Evolutionary conservation across 2,113 vertebrate genomes (phyloP).

Genomic region (Hassar affinis): DNA sequence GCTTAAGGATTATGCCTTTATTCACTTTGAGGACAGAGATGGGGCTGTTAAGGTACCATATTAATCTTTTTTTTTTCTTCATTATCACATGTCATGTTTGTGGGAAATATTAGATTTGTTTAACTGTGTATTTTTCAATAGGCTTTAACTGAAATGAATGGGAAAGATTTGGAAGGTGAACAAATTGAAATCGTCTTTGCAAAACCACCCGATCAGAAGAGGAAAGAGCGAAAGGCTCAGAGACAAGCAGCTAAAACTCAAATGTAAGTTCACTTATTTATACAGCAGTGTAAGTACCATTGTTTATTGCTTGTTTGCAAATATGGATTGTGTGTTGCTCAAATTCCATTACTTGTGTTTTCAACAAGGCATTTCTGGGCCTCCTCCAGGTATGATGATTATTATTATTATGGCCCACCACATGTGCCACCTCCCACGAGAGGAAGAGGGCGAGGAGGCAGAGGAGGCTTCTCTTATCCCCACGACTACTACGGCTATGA

Average conservation of each 20-base stretch:
- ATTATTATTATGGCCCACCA: constrained; percentile 97
- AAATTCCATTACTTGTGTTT: constrained; percentile 28
- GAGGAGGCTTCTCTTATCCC: constrained; percentile 94
- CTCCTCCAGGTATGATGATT: constrained; percentile 93
- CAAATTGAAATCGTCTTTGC: constrained; percentile 99
- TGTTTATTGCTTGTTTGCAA: background rate
- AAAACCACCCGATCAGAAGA: constrained; percentile 99
- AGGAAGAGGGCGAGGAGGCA: constrained; percentile 89
- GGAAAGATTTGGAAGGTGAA: constrained; percentile 98
- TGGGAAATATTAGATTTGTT: background rate
- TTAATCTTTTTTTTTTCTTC: background rate
- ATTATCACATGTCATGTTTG: background rate
- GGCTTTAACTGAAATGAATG: constrained; percentile 98
- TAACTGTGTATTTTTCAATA: constrained; percentile 56
- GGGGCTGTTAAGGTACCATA: constrained; percentile 91
- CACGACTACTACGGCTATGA: constrained; percentile 97
- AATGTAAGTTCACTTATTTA: constrained; percentile 79
- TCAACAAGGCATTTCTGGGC: constrained; percentile 13
- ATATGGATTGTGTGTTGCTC: background rate
- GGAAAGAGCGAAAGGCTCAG: constrained; percentile 98
- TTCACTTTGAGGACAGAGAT: constrained; percentile 98
- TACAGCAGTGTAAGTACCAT: background rate
- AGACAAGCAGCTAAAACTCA: constrained; percentile 99
- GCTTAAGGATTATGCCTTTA: constrained; percentile 98
- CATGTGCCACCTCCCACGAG: constrained; percentile 95